Evolutionary conservation across 1,140 invertebrate species (phyloP).

Genomic region (Antheraea pernyi): DNA sequence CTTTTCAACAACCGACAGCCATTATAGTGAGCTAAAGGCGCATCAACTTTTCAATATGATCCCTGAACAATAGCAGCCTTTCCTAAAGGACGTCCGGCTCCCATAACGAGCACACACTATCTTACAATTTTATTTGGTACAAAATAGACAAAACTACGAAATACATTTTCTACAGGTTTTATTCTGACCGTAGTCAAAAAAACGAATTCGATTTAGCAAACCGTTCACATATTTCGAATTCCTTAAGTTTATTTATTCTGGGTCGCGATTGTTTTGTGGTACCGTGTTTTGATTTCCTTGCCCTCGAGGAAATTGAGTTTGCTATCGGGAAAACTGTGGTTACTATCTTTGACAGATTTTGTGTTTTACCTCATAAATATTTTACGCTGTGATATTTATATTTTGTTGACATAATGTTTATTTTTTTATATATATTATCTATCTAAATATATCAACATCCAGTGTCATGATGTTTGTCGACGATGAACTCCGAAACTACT

Average conservation of each 20-base stretch:
- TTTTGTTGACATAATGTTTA: background rate
- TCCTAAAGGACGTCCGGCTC: conserved; percentile 55
- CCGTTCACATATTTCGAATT: background rate
- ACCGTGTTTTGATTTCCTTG: background rate
- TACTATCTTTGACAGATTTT: background rate
- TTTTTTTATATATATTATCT: too few relatives aligned
- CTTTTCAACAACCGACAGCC: conserved; percentile 22
- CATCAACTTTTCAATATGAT: conserved; percentile 66
- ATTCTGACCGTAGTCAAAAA: background rate
- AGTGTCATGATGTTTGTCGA: too few relatives aligned
- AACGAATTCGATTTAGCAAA: background rate
- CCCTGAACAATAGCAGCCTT: conserved; percentile 59
- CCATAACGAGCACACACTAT: conserved; percentile 53
- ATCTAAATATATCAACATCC: too few relatives aligned
- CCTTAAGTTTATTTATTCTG: background rate
- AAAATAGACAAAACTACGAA: too few relatives aligned
- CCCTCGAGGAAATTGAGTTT: background rate
- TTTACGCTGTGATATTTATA: background rate
- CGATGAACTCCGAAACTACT: too few relatives aligned
- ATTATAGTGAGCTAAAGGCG: conserved; percentile 52
- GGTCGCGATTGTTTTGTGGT: background rate
- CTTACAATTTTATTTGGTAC: conserved; percentile 37
- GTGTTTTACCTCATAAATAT: background rate
- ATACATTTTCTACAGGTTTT: background rate
- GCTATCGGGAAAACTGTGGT: background rate